Base-by-base conservation (phyloP, 2,113 vertebrate genomes). In the Mellivora capensis region DNA sequence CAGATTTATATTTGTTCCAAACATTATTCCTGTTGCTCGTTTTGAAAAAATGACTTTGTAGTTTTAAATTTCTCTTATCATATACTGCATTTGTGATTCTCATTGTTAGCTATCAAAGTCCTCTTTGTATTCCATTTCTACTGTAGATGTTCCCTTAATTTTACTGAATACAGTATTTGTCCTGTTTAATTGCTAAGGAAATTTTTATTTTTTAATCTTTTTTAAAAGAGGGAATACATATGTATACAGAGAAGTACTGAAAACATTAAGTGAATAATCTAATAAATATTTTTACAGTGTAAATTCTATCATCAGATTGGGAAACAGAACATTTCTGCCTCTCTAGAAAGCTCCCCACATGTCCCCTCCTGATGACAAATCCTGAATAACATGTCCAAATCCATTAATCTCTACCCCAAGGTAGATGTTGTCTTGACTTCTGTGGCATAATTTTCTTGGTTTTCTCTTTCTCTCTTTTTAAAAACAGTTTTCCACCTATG, bases 131-230 rank as follows among this genome's bases (percentile, higher is more conserved):
- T 74, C 10, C 18, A 15, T 84, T 93, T 88, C 69, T 93, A 59
- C 37, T 86, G 6, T 92, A 44, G 21, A 69, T 34, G 42, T 52
- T 87, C 8, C 74, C 39, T 81, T 74, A 85, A 69, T 88, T 87
- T 96, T 93, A 83, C 27, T 87, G 25, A 88, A 74, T 37, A 93
- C 27, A 82, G 3, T 87, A n/a, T 91, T 88, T 94, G 54, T 96
- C 44, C 25, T 94, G 2, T 87, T 96, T 95, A 91, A 52, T 90
- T 14, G 77, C 37, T 88, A 80, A 62, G 29, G 21, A 94, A 67
- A 71, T 82, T 67, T 64, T 44, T 64, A n/a, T n/a, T 69, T 74
- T 96, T 87, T 54, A 84, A 18, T 52, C 34, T 84, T 62, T 90
- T 17, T 52, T 5, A 52, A 52, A 94, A 23, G 31, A 4, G 80